Evolutionary conservation across 2,113 vertebrate genomes (phyloP), one percentile per base, ranked within the genome.

Genomic region (Toxotes chatareus): DNA sequence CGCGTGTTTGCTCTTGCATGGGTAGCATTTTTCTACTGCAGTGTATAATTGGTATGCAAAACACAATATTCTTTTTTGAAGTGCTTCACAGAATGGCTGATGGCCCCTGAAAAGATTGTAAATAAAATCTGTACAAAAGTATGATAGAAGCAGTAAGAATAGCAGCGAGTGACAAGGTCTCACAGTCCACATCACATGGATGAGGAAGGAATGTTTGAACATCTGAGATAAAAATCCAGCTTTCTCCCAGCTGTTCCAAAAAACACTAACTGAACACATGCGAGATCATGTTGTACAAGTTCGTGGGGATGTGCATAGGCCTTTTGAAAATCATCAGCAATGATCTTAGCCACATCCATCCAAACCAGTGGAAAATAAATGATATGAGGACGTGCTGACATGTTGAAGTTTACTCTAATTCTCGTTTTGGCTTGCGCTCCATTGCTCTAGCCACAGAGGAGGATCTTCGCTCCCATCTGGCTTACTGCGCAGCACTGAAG

Each of bases 381-480:
- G 74, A 88, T 80, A 85, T 88, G 84, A 89, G 84, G 83, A 91
- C 47, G 73, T 85, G 88, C 88, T 91, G 91, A 91, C 88, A 88
- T 89, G 90, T 84, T 90, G 38, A 70, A 87, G 84, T 92, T 91
- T 81, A 69, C 85, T 86, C 68, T 80, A 89, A 90, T 83, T 91
- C 76, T 82, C 21, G 38, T 87, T 55, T 89, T 92, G 91, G 93
- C 91, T 82, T 36, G 3, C 38, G 80, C 74, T 46, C 27, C 51
- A 0, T 69, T 62, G 44, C 79, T 80, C 23, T 31, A 46, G 82
- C 88, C 90, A 80, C 91, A 93, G 65, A 86, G 76, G 70, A 92
- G 80, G 79, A 93, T 92, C 84, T 79, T 88, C 23, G 47, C 84
- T 79, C 81, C 76, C 77, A 79, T 83, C 69, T 88, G 83, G 83